Base-by-base conservation (phyloP, 1,140 invertebrate genomes). In the Polypedilum vanderplanki region DNA sequence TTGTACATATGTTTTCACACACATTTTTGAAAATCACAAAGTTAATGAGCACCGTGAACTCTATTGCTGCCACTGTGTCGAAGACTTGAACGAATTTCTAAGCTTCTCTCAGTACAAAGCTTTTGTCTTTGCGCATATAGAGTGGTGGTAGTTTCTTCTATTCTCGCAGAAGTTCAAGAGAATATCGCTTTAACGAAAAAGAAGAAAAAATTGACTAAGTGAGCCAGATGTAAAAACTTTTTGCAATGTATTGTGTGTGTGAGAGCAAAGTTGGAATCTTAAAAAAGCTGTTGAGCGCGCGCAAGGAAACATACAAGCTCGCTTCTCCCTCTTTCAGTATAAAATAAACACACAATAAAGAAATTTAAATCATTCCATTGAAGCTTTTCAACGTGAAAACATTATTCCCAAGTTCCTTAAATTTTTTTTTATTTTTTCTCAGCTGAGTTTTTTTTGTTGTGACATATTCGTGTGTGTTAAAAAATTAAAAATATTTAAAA, bases 291-390 rank as follows among this genome's bases (percentile, higher is more conserved):
- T 57, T 57, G 46, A 57, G 46, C n/a, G 12, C 46, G 12, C n/a
- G 46, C 46, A 57, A 57, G 46, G 46, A 57, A 57, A 57, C 46
- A 57, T n/a, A 57, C 24, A 33, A 33, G 24, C 24, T 33, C 24
- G n/a, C 46, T 57, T 57, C 46, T 57, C 46, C 46, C 46, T 57
- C 46, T 57, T 57, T 57, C 46, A 18, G 65, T 70, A 70, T 70
- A 70, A 70, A 70, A 70, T 70, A 70, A 70, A 70, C 65, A 70
- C 17, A 70, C 65, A 70, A 70, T 70, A 70, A 70, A 70, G 65
- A 70, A 70, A 70, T 70, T 70, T 22, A 70, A 70, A 70, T 70
- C 65, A 70, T 70, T 70, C 65, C 9, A 70, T 70, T 70, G 17
- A 18, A 70, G 20, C 17, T 18, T 22, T 70, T 70, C 65, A 22